Evolutionary conservation across 2,113 vertebrate species (phyloP), one percentile per base, ranked within the genome.

Genomic region (Anarrhichthys ocellatus): DNA sequence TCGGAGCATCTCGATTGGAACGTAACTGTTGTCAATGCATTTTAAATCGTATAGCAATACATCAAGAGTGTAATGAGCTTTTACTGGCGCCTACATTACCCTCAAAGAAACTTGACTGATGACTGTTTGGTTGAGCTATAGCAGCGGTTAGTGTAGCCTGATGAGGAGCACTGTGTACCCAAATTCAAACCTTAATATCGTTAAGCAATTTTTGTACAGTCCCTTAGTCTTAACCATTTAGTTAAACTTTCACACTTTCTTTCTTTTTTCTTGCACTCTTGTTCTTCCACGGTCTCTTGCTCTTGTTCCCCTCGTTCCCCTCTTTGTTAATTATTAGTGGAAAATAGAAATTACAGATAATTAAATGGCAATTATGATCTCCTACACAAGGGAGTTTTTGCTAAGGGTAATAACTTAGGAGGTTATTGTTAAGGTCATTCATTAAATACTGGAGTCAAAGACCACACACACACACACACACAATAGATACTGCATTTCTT

Each of bases 1-100:
- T 96, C 95, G 95, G 96, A 97, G 96, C 91, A 93, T 95, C 94
- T 96, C 38, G n/a, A 73, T 93, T 75, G 71, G 76, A 91, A 95
- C 88, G 89, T 81, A 94, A 85, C 73, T 59, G 90, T 94, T 92
- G 95, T 86, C 95, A 72, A 84, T 78, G 84, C 91, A 82, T 88
- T 83, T 90, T 62, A 27, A 27, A 78, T 90, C 82, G 82, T 81
- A 86, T 62, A 75, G 85, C 75, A 70, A 83, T 81, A 93, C 86
- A 88, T 84, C 76, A 75, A 86, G 86, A 81, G 80, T 84, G 85
- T 88, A n/a, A n/a, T n/a, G n/a, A 48, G 5, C n/a, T 52, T 52
- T 70, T 29, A 58, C 24, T 22, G 27, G 17, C 27, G 1, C 17
- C 24, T 32, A 56, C 24, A 61, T n/a, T 32, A 22, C 38, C 40